phyloP scores from a whole-genome alignment of 2,888 invertebrate genomes.

The Steromphala cineraria region DNA sequence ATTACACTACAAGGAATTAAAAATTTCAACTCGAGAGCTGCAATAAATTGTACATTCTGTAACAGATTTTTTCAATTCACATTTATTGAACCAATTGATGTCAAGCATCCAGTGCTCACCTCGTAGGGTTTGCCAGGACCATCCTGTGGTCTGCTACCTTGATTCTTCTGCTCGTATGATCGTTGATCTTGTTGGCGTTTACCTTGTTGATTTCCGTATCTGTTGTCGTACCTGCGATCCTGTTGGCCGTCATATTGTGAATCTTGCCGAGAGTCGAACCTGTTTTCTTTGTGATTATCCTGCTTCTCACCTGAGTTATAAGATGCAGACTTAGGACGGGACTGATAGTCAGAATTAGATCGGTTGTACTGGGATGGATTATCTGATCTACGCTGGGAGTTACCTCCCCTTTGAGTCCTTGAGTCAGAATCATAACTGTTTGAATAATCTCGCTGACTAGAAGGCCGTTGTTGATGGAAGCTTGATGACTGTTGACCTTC shows the following conservation, averaged over 20 bases:
- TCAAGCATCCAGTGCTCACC: neutral
- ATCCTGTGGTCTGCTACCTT: neutral
- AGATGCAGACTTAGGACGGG: conserved; percentile 3
- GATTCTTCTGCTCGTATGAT: neutral
- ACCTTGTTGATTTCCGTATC: neutral
- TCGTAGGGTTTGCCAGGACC: neutral
- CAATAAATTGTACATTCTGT: no score
- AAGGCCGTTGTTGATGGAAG: neutral
- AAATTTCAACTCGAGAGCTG: no score
- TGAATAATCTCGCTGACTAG: neutral
- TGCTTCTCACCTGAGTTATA: neutral
- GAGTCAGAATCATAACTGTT: neutral
- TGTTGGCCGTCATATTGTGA: neutral
- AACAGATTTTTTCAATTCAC: no score
- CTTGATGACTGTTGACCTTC: neutral
- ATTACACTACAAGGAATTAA: no score
- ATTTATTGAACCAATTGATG: no score
- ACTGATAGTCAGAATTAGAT: neutral
- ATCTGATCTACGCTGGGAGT: neutral
- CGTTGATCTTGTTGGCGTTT: neutral
- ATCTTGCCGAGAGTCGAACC: neutral
- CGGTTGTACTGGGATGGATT: neutral
- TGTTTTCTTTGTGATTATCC: neutral
- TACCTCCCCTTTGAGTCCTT: neutral
- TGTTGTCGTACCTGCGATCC: neutral